A percentile compares a stretch with the other conserved stretches of the same genome.
These are phyloP conservation scores for Aphidius colemani DNA, from an alignment of 2,888 invertebrate species.

Conservation along the genomic window DNA sequence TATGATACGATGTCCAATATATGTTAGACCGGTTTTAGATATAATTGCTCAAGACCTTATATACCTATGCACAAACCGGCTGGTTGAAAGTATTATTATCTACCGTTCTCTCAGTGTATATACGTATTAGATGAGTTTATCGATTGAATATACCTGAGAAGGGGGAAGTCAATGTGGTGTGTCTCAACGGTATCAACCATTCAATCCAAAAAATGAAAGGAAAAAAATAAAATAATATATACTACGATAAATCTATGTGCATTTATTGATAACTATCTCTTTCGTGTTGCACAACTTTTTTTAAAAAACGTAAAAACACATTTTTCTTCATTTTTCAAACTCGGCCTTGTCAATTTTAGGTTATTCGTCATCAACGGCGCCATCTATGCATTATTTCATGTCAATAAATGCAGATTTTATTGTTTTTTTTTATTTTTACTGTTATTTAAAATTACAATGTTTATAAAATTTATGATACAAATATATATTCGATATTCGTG, in stretches of 20 bases:
- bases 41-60: constrained; percentile 48
- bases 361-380: too few relatives aligned
- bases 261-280: too few relatives aligned
- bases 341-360: too few relatives aligned
- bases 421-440: too few relatives aligned
- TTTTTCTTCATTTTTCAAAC: too few relatives aligned
- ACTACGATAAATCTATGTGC: neutral
- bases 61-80: constrained; percentile 38
- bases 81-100: constrained; percentile 45
- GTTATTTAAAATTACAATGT: too few relatives aligned
- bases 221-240: neutral
- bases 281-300: too few relatives aligned
- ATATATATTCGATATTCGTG: too few relatives aligned
- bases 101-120: constrained; percentile 34
- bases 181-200: neutral
- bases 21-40: constrained; percentile 46
- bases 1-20: constrained; percentile 33
- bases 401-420: too few relatives aligned
- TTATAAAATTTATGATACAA: too few relatives aligned
- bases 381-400: too few relatives aligned
- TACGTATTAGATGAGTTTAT: constrained; percentile 29
- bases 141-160: constrained; percentile 24
- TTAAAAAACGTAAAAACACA: too few relatives aligned
- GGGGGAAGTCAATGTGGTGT: constrained; percentile 9
- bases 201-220: neutral